These are phyloP conservation scores for Danaus plexippus DNA, from an alignment of 1,140 invertebrate genomes.

Conservation along the genomic window DNA sequence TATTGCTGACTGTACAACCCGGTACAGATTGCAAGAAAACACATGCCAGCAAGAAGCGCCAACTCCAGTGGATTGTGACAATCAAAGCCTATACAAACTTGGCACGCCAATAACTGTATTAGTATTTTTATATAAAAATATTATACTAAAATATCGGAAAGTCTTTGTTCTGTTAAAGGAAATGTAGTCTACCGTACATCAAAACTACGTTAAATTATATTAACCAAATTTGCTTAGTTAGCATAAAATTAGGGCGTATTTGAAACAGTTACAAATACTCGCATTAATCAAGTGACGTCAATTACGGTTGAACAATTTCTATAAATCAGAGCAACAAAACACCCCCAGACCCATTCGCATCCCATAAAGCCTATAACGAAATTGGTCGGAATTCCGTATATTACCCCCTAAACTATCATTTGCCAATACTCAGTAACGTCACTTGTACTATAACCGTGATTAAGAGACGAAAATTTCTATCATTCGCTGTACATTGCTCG, in stretches of 20 bases:
- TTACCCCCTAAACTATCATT: slow-evolving; percentile 55
- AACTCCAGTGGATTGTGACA: slow-evolving; percentile 10
- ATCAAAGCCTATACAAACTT: slow-evolving; percentile 9
- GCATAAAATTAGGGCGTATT: too few species aligned
- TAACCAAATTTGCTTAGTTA: too few species aligned
- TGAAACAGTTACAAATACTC: too few species aligned
- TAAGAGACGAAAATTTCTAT: background rate
- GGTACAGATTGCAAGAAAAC: background rate
- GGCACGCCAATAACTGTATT: slow-evolving; percentile 4
- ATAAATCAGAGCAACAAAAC: slow-evolving; percentile 27
- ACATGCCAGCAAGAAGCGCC: slow-evolving; percentile 10
- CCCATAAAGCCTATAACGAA: slow-evolving; percentile 45
- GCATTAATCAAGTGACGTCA: slow-evolving; percentile 6
- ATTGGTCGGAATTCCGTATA: slow-evolving; percentile 45
- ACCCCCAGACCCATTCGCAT: slow-evolving; percentile 37
- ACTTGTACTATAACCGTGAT: slow-evolving; percentile 3
- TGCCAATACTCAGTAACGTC: slow-evolving; percentile 27
- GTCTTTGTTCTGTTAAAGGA: too few species aligned
- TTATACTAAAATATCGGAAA: too few species aligned
- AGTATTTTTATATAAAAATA: slow-evolving; percentile 1
- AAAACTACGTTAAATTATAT: too few species aligned
- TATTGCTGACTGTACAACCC: too few species aligned
- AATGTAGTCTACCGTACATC: too few species aligned
- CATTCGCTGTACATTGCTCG: slow-evolving; percentile 20
- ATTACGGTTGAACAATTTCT: slow-evolving; percentile 9